phyloP scores from a whole-genome alignment of 2,113 vertebrate species.

The Hypomesus transpacificus region DNA sequence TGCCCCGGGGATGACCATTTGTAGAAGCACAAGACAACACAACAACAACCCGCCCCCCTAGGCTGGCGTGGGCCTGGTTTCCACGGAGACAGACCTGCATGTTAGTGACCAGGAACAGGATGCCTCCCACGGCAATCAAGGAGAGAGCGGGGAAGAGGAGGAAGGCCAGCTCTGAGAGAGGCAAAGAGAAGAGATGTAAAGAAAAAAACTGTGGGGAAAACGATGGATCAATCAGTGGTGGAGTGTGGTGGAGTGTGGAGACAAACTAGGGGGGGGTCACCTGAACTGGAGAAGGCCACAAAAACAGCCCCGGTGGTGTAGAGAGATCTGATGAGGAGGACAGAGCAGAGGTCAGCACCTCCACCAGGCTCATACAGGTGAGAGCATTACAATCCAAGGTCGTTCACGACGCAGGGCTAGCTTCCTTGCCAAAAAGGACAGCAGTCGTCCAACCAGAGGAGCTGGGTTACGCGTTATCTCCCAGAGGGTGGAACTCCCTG shows the following conservation, averaged over 20 bases:
- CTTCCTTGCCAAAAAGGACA: not conserved
- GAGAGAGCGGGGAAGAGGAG: constrained; percentile 84
- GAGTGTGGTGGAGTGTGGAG: not conserved
- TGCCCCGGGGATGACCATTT: not conserved
- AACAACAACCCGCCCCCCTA: not conserved
- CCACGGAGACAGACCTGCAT: constrained; percentile 78
- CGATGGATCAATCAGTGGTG: not conserved
- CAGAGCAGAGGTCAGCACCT: not conserved
- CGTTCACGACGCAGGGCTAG: not conserved
- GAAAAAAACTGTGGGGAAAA: not conserved
- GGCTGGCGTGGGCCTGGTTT: not conserved
- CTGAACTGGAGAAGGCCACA: constrained; percentile 54
- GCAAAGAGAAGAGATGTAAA: not conserved
- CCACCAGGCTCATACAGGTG: not conserved
- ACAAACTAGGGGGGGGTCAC: constrained; percentile 25
- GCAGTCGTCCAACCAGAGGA: not conserved
- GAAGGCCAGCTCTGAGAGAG: constrained; percentile 61
- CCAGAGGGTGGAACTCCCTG: not conserved
- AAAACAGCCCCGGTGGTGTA: constrained; percentile 57
- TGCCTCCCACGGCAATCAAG: constrained; percentile 77
- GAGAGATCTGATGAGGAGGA: constrained; percentile 41
- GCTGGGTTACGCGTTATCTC: not conserved
- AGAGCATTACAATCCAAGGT: not conserved
- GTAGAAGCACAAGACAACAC: not conserved
- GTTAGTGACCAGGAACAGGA: constrained; percentile 87